Conservation (phyloP, 1,140 invertebrate species). For the Apis florea region DNA sequence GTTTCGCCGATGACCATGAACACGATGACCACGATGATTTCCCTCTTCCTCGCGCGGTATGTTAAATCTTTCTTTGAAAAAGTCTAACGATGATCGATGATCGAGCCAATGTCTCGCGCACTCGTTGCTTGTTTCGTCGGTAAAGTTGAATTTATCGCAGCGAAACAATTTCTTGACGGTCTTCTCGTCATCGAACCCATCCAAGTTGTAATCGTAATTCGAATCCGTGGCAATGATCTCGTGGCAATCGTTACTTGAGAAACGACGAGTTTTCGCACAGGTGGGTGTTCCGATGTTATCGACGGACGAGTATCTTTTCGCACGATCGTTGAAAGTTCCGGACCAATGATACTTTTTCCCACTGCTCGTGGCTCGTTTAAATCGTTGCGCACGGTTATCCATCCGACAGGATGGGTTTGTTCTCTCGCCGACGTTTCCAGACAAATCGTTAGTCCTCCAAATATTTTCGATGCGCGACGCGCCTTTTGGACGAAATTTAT, state of each 20-base stretch:
- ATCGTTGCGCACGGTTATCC: not conserved
- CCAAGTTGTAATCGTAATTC: slow-evolving; percentile 50
- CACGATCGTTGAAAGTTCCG: slow-evolving; percentile 44
- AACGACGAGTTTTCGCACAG: not conserved
- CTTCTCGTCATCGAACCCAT: slow-evolving; percentile 27
- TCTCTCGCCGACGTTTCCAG: not conserved
- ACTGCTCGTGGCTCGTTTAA: not conserved
- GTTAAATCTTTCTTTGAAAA: not conserved
- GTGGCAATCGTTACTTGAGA: not conserved
- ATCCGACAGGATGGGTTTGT: slow-evolving; percentile 1
- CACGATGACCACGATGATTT: no score
- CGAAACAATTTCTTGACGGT: slow-evolving; percentile 21
- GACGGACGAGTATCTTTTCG: not conserved
- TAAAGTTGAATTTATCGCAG: slow-evolving; percentile 15
- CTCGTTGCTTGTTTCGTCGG: slow-evolving; percentile 1
- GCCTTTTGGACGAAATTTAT: no score
- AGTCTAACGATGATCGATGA: not conserved
- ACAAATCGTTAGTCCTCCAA: not conserved
- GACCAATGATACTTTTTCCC: slow-evolving; percentile 56
- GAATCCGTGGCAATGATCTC: not conserved
- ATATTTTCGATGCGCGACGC: not conserved
- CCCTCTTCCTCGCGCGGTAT: not conserved
- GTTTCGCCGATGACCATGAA: not conserved
- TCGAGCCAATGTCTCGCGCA: not conserved
- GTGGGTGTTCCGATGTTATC: no score